These are phyloP conservation scores for Meles meles DNA, from an alignment of 2,113 vertebrate genomes.

Conservation along the genomic window DNA sequence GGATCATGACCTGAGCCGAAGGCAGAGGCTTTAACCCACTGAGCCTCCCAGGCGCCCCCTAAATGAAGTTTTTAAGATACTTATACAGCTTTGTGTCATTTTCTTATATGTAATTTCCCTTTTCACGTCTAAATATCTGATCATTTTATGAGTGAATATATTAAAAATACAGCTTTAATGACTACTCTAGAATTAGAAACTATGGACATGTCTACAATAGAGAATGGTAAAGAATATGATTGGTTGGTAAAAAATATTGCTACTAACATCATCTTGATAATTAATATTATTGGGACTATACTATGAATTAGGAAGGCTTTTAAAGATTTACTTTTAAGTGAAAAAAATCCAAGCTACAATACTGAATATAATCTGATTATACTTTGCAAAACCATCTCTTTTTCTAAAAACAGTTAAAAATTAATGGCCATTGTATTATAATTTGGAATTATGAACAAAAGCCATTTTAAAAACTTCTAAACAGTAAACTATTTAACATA, in stretches of 20 bases:
- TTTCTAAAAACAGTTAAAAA: not conserved
- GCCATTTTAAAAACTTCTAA: not conserved
- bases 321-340: not conserved
- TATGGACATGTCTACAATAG: not conserved
- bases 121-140: slow-evolving; percentile 2
- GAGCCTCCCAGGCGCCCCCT: too few relatives aligned
- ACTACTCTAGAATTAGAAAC: not conserved
- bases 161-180: not conserved
- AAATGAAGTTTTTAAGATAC: not conserved
- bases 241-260: not conserved
- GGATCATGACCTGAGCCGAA: too few relatives aligned
- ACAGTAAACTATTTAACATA: not conserved
- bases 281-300: not conserved
- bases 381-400: not conserved
- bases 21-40: too few relatives aligned
- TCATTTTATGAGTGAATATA: not conserved
- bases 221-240: not conserved
- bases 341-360: not conserved
- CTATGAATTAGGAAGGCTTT: not conserved
- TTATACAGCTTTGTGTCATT: not conserved
- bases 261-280: not conserved
- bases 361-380: not conserved
- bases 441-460: not conserved
- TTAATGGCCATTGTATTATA: not conserved
- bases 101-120: not conserved